Evolutionary conservation across 2,113 vertebrate species (phyloP).

Genomic region (Paramisgurnus dabryanus): DNA sequence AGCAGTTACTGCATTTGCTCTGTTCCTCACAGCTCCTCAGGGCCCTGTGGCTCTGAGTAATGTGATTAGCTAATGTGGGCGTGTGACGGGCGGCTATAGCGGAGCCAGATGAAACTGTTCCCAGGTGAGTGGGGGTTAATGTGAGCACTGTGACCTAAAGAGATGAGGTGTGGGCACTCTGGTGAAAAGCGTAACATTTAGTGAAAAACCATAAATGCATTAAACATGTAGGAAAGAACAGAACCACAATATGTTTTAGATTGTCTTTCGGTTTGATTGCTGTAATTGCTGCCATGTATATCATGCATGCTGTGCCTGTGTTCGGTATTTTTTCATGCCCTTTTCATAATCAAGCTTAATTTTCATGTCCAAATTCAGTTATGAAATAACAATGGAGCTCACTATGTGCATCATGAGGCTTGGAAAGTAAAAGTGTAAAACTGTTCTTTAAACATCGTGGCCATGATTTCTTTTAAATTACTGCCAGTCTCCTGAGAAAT

Average conservation of each 20-base stretch:
- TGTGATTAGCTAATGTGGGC: slow-evolving; percentile 47
- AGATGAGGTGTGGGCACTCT: slow-evolving; percentile 20
- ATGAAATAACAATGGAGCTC: background rate
- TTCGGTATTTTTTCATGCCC: background rate
- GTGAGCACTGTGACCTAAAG: slow-evolving; percentile 2
- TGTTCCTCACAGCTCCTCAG: slow-evolving; percentile 4
- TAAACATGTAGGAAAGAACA: background rate
- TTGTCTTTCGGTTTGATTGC: background rate
- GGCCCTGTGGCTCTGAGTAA: slow-evolving; percentile 23
- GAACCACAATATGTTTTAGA: background rate
- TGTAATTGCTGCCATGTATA: background rate
- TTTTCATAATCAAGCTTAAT: background rate
- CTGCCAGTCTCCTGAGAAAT: too few relatives aligned
- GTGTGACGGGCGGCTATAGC: slow-evolving; percentile 17
- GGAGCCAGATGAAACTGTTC: slow-evolving; percentile 31
- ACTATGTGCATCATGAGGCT: background rate
- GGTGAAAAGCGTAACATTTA: background rate
- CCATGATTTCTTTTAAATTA: too few relatives aligned
- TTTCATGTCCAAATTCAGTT: background rate
- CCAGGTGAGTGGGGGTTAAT: slow-evolving; percentile 43
- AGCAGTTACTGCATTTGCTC: background rate
- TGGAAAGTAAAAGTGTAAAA: background rate
- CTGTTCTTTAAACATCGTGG: background rate
- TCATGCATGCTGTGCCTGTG: background rate
- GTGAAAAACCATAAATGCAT: background rate